These are phyloP conservation scores for Drosophila testacea DNA, from an alignment of 2,888 invertebrate species.

Conservation along the genomic window DNA sequence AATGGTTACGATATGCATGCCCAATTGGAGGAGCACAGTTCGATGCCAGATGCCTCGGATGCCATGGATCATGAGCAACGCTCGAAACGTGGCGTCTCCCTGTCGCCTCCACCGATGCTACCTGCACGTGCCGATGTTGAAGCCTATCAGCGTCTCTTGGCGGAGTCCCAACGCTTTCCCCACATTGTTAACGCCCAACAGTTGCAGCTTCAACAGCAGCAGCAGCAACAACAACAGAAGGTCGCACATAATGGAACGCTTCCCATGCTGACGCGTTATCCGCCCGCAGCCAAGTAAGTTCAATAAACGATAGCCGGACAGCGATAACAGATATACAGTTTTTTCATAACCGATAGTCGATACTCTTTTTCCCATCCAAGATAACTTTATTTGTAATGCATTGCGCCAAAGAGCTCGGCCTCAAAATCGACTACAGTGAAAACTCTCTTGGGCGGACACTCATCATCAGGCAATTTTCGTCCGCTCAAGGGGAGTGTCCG, in stretches of 20 bases:
- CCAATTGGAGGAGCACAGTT: slow-evolving; percentile 43
- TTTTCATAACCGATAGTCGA: neutral
- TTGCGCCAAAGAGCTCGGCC: too few species aligned
- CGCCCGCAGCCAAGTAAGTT: slow-evolving; percentile 73
- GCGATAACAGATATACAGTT: neutral
- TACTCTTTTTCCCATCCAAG: too few species aligned
- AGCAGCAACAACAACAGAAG: slow-evolving; percentile 63
- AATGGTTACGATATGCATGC: slow-evolving; percentile 65
- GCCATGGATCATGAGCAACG: slow-evolving; percentile 55
- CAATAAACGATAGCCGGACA: neutral
- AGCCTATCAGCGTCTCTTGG: slow-evolving; percentile 68
- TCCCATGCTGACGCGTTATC: slow-evolving; percentile 72
- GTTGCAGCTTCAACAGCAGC: slow-evolving; percentile 67
- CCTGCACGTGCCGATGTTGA: slow-evolving; percentile 64
- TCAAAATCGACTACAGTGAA: too few species aligned
- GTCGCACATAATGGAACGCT: slow-evolving; percentile 62
- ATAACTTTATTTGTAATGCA: too few species aligned
- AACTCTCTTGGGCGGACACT: too few species aligned
- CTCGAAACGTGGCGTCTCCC: slow-evolving; percentile 41
- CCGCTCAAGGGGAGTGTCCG: too few species aligned
- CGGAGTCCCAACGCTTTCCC: slow-evolving; percentile 67
- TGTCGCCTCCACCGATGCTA: slow-evolving; percentile 40
- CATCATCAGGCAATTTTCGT: too few species aligned
- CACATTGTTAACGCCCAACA: slow-evolving; percentile 75
- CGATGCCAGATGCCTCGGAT: slow-evolving; percentile 33